phyloP scores from a whole-genome alignment of 2,113 vertebrate genomes.

The Dissostichus mawsoni region DNA sequence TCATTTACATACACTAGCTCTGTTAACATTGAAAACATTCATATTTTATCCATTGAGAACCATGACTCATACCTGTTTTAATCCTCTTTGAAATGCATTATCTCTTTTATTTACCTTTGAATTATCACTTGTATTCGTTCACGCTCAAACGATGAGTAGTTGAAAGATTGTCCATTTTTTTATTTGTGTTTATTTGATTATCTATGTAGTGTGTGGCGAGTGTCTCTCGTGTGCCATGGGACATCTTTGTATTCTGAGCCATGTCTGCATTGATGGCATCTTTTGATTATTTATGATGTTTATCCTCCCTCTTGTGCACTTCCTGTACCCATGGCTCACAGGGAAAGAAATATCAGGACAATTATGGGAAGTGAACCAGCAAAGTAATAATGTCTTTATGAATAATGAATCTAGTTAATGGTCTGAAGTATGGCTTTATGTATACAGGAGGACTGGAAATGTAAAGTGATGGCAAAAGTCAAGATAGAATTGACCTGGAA shows the following conservation, averaged over 20 bases:
- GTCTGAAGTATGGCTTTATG: conserved; percentile 67
- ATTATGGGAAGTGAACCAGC: conserved; percentile 80
- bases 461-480: conserved; percentile 58
- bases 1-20: neutral
- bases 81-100: neutral
- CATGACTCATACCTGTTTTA: neutral
- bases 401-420: conserved; percentile 84
- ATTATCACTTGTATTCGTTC: conserved; percentile 2
- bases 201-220: conserved; percentile 21
- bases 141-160: neutral
- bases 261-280: conserved; percentile 53
- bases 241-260: conserved; percentile 52
- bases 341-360: conserved; percentile 68
- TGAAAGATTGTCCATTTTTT: neutral
- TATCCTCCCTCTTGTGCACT: conserved; percentile 64
- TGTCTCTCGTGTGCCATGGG: conserved; percentile 18
- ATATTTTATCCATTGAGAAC: neutral
- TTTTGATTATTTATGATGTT: conserved; percentile 80
- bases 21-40: conserved; percentile 1
- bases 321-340: conserved; percentile 70
- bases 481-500: conserved; percentile 56
- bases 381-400: conserved; percentile 82
- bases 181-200: neutral
- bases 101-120: neutral
- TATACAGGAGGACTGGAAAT: conserved; percentile 72